These are phyloP conservation scores for Batillaria attramentaria DNA, from an alignment of 1,140 invertebrate genomes.

Conservation along the genomic window DNA sequence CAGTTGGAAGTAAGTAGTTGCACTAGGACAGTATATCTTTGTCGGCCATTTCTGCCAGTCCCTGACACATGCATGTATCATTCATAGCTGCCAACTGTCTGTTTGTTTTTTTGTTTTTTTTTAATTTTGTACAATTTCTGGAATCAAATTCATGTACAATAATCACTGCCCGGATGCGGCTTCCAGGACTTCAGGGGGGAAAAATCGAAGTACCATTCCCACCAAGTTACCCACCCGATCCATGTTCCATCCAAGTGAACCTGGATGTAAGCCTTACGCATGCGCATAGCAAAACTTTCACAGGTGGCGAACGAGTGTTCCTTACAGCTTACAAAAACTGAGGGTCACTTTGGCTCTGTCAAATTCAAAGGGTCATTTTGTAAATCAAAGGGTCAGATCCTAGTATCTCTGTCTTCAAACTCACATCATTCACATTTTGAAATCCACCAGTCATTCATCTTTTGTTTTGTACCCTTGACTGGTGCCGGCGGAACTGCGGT, in stretches of 20 bases:
- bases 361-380: no score
- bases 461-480: no score
- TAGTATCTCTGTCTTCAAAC: no score
- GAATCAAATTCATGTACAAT: background rate
- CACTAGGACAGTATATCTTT: background rate
- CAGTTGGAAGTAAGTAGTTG: constrained; percentile 79
- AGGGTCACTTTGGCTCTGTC: no score
- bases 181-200: background rate
- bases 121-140: background rate
- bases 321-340: no score
- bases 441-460: no score
- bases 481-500: no score
- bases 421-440: no score
- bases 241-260: background rate
- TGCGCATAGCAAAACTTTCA: background rate
- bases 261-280: background rate
- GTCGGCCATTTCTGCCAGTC: background rate
- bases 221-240: background rate
- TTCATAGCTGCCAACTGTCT: background rate
- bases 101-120: background rate
- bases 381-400: no score
- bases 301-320: background rate
- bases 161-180: background rate
- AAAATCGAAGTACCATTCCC: background rate
- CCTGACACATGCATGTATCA: background rate